Conservation (phyloP, 2,888 invertebrate genomes). For the Eristalinus aeneus region DNA sequence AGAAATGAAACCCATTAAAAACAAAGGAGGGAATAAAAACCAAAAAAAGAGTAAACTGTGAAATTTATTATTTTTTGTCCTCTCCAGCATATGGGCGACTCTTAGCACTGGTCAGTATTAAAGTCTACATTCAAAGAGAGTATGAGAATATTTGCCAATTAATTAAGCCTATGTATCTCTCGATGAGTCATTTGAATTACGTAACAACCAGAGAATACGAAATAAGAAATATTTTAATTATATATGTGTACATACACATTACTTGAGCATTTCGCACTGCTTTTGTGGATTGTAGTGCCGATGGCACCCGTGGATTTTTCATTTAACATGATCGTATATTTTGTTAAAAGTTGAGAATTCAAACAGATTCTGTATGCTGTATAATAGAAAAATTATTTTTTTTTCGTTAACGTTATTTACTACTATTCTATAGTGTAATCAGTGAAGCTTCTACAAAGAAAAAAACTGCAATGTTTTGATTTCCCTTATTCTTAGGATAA, state of each 20-base stretch:
- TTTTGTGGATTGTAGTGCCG: not conserved
- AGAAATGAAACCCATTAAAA: not conserved
- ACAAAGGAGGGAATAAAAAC: not conserved
- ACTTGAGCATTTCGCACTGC: not conserved
- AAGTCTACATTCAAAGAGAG: slow-evolving; percentile 18
- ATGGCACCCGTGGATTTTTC: not conserved
- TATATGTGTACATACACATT: not conserved
- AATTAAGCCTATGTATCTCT: slow-evolving; percentile 5
- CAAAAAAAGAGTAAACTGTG: not conserved
- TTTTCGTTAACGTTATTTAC: too few relatives aligned
- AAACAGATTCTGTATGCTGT: too few relatives aligned
- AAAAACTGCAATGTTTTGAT: too few relatives aligned
- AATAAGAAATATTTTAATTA: not conserved
- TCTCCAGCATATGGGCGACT: slow-evolving; percentile 13
- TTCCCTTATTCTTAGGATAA: too few relatives aligned
- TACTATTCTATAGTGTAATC: too few relatives aligned
- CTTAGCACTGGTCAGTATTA: slow-evolving; percentile 5
- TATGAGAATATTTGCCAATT: slow-evolving; percentile 34
- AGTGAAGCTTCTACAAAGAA: too few relatives aligned
- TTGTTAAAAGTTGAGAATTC: too few relatives aligned
- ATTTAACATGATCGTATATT: too few relatives aligned
- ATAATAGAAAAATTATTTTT: too few relatives aligned
- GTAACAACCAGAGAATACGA: not conserved
- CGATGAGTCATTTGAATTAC: not conserved
- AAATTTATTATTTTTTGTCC: slow-evolving; percentile 27